Base-by-base conservation (phyloP, 1,140 invertebrate genomes). In the Ruditapes philippinarum region DNA sequence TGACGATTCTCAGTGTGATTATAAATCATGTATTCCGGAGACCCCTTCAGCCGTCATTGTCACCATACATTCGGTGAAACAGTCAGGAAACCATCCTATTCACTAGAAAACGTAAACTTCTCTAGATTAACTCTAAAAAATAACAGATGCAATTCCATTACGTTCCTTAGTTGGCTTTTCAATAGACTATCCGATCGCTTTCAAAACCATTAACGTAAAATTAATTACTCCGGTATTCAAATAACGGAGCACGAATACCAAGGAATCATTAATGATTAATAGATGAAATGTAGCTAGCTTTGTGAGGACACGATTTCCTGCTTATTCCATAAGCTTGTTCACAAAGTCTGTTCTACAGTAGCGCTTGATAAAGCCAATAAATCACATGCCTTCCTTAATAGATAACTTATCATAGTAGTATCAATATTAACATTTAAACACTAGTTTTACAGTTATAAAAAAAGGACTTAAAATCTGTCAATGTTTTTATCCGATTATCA, bases 181-280 rank as follows among this genome's bases (percentile, higher is more conserved):
- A 76, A 57, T 74, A 65, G 62, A 54, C 68, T 80, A 60, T 82
- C 65, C 45, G 68, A 89, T 89, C 87, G 79, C 87, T 89, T 89
- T 89, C 78, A 76, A 89, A 89, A 82, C 87, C 87, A 89, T 89
- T 89, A 89, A 89, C 87, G 87, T 89, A 82, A 89, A 89, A 89
- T 89, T 89, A 89, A 89, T 89, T 89, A 89, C 87, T 82, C 80
- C 79, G 38, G 87, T 89, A 89, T 89, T 89, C 87, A 83, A 89
- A 89, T 89, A 89, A 81, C 78, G 79, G 80, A 45, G 51, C 78
- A 73, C 65, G 78, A 28, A 76, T 54, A 54, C 65, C 33, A 65
- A 49, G 68, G 51, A 82, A 82, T 89, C 78, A 89, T 81, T 81
- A 81, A 89, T 89, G 87, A 89, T 89, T 89, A 89, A 89, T 89